Base-by-base conservation (phyloP, 2,113 vertebrate species). In the Pygoscelis adeliae region DNA sequence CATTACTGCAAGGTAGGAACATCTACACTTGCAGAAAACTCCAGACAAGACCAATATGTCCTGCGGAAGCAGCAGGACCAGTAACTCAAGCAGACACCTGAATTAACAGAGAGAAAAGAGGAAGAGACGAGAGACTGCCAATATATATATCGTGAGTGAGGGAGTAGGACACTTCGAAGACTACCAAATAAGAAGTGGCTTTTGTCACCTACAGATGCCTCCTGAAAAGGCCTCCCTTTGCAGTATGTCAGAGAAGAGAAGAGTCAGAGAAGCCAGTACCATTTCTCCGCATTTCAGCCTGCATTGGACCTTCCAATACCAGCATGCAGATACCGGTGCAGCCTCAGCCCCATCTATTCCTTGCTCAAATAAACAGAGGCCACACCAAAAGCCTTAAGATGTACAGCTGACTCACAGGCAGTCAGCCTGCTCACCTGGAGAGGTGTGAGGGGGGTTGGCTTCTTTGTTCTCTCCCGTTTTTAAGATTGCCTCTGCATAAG, bases 141-240 rank as follows among this genome's bases (percentile, higher is more conserved):
- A 34, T 21, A 67, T 8, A 40, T 1, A 47, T 11, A 46, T 2
- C 32, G 32, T 0, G 0, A 85, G 32, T 20, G 32, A 34, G 29
- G 22, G 26, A 92, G 47, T 3, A 52, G 11, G 32, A 55, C 17
- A 16, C 53, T 67, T 27, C 20, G 21, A 46, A 65, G 77, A 71
- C 58, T 34, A 40, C 26, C 58, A 82, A 81, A 38, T 15, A 50
- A 88, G 52, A 63, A 80, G 26, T n/a, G 22, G 49, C 47, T 80
- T 90, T 53, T 84, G 52, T 66, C n/a, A 86, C 52, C 53, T 46
- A 81, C 23, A 70, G 27, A 25, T 55, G 70, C 16, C 55, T 73
- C 63, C 40, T 56, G 58, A 36, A 80, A 83, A 94, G 20, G 20
- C 36, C 50, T 74, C n/a, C 16, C 40, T 67, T 49, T 23, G 34